phyloP scores from a whole-genome alignment of 2,888 invertebrate genomes.

The Torymus aiolomorphi region DNA sequence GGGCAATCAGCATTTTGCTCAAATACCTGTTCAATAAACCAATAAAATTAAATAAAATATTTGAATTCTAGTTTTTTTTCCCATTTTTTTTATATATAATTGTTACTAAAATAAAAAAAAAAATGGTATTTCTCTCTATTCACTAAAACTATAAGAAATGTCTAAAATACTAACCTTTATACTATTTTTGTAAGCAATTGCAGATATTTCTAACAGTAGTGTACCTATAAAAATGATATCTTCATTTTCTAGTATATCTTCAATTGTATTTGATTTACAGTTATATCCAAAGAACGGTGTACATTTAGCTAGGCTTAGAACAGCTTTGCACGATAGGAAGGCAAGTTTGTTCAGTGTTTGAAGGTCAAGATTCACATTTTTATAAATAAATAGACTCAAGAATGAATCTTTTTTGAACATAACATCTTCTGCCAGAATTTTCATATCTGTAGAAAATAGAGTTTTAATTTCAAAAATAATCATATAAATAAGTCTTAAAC shows the following conservation, averaged over 20 bases:
- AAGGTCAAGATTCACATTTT: constrained; percentile 14
- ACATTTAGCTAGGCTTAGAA: constrained; percentile 29
- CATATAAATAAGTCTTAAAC: not conserved
- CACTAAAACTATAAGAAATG: not conserved
- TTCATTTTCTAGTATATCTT: constrained; percentile 67
- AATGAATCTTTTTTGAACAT: constrained; percentile 19
- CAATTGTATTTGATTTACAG: constrained; percentile 23
- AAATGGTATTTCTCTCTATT: not conserved
- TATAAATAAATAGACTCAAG: constrained; percentile 33
- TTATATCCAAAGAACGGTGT: constrained; percentile 78
- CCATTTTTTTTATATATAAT: not conserved
- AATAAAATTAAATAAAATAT: not conserved
- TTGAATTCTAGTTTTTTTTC: not conserved
- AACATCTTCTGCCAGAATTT: not conserved
- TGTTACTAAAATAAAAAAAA: not conserved
- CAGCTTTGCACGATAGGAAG: constrained; percentile 20
- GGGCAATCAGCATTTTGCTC: constrained; percentile 14
- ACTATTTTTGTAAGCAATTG: constrained; percentile 33
- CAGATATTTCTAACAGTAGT: constrained; percentile 77
- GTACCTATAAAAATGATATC: constrained; percentile 79
- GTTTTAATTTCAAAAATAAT: not conserved
- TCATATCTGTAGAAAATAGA: not conserved
- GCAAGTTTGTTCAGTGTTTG: constrained; percentile 11
- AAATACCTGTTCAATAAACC: constrained; percentile 9
- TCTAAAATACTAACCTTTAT: constrained; percentile 35